Evolutionary conservation across 2,113 vertebrate genomes (phyloP).

Genomic region (Tupaia chinensis): DNA sequence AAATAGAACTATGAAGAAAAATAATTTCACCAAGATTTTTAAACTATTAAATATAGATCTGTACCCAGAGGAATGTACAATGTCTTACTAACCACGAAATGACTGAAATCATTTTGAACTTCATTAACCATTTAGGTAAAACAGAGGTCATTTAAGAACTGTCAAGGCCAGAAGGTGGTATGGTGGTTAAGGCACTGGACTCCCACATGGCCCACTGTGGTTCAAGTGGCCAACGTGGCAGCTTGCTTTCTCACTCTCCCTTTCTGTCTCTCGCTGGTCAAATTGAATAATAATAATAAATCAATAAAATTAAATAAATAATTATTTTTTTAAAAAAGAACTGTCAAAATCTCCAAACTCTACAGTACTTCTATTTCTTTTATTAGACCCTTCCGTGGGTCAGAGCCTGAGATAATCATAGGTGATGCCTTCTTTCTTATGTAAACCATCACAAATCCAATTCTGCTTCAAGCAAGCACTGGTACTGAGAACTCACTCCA

Average conservation of each 20-base stretch:
- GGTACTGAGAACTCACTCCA: constrained; percentile 56
- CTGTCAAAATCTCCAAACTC: neutral
- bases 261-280: too few relatives aligned
- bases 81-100: constrained; percentile 1
- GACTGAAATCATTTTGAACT: constrained; percentile 10
- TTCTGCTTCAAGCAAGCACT: neutral
- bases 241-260: too few relatives aligned
- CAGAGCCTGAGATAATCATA: neutral
- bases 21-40: constrained; percentile 27
- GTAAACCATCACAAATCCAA: constrained; percentile 51
- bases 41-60: constrained; percentile 39
- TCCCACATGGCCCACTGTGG: too few relatives aligned
- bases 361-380: neutral
- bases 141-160: neutral
- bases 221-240: too few relatives aligned
- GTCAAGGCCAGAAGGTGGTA: too few relatives aligned
- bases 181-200: too few relatives aligned
- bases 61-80: neutral
- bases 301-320: too few relatives aligned
- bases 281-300: too few relatives aligned
- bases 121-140: neutral
- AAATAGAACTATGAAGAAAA: constrained; percentile 54
- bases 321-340: too few relatives aligned
- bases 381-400: neutral
- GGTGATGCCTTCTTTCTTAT: neutral